A percentile compares a stretch with the other conserved stretches of the same genome.
Conservation (phyloP, 2,113 vertebrate species). For the Aptenodytes patagonicus region DNA sequence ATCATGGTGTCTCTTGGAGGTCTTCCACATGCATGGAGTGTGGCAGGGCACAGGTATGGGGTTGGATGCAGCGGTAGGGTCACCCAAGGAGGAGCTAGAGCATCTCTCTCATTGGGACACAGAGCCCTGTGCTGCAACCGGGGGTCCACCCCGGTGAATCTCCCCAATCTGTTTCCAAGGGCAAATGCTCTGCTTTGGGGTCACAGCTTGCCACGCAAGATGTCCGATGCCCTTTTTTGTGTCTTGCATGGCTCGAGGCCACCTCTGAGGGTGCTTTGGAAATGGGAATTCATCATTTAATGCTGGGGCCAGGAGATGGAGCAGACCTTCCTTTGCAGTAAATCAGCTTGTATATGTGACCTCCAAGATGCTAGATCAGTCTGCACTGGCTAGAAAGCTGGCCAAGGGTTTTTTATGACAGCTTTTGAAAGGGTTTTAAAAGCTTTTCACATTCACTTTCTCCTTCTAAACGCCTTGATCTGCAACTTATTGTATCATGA, state of each 20-base stretch:
- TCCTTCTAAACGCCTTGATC: not conserved
- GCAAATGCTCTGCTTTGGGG: not conserved
- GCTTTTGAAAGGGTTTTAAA: not conserved
- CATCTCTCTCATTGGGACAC: not conserved
- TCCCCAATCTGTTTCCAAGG: not conserved
- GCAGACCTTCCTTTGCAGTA: not conserved
- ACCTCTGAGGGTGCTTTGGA: not conserved
- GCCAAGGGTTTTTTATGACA: not conserved
- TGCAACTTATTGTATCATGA: not conserved
- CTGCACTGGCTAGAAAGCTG: not conserved
- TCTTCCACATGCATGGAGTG: fast-evolving
- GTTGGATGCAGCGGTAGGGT: not conserved
- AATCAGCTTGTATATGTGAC: not conserved
- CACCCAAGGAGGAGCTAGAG: not conserved
- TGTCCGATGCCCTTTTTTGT: not conserved
- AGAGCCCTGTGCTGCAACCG: not conserved
- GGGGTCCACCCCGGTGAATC: not conserved
- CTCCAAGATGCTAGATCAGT: not conserved
- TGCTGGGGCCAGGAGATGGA: not conserved
- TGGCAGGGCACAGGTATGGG: not conserved
- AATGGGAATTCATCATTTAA: not conserved
- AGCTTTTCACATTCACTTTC: not conserved
- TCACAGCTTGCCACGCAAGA: not conserved
- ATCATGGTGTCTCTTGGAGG: not conserved
- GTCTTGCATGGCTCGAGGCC: not conserved